Evolutionary conservation across 2,113 vertebrate genomes (phyloP).

Genomic region (Podarcis raffonei): DNA sequence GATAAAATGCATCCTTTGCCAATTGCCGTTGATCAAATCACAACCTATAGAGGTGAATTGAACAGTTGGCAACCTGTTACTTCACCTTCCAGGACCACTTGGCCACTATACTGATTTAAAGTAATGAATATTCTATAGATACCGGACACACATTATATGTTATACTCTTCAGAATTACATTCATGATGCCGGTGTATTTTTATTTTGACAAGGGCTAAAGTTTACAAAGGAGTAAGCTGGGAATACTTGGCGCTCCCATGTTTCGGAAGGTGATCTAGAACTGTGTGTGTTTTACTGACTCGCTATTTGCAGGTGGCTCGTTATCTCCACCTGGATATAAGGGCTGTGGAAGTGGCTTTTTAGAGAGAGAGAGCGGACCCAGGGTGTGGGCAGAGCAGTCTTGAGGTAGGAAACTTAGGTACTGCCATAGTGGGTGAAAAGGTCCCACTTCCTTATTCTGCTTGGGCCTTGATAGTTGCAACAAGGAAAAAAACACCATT

Average conservation of each 20-base stretch:
- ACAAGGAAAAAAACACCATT: background rate
- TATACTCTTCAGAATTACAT: background rate
- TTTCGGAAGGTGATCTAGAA: background rate
- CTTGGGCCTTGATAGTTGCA: background rate
- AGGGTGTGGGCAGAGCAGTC: slow-evolving; percentile 13
- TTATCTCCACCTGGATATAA: slow-evolving; percentile 17
- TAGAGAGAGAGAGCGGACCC: slow-evolving; percentile 6
- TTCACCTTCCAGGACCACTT: background rate
- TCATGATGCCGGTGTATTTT: background rate
- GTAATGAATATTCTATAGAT: background rate
- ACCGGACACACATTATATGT: background rate
- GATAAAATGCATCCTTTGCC: background rate
- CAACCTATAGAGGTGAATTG: too few species aligned
- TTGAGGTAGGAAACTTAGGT: slow-evolving; percentile 23
- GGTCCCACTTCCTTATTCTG: slow-evolving; percentile 27
- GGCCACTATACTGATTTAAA: background rate
- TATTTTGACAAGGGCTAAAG: background rate
- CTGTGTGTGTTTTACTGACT: slow-evolving; percentile 13
- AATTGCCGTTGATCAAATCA: background rate
- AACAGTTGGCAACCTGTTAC: background rate
- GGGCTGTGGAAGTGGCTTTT: slow-evolving; percentile 27
- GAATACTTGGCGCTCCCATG: background rate
- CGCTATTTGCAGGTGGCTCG: slow-evolving; percentile 28
- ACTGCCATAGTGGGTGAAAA: background rate
- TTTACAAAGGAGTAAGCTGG: background rate